phyloP scores from a whole-genome alignment of 2,113 vertebrate genomes.

The Ardeotis arabs region DNA sequence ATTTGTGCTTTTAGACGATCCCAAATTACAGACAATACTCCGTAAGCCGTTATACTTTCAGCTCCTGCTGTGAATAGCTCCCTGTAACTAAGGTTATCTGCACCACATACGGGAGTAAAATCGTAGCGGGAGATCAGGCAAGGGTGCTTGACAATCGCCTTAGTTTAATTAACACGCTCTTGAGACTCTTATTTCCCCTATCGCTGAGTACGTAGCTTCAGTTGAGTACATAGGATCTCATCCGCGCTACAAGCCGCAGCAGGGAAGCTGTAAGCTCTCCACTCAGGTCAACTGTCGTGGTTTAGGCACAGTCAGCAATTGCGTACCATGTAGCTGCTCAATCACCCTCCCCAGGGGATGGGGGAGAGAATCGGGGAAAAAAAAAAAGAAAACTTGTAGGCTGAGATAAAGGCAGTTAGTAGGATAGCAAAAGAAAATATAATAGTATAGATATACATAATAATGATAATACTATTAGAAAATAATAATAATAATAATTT shows the following conservation, averaged over 20 bases:
- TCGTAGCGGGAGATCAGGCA: not conserved
- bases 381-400: too few relatives aligned
- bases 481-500: too few relatives aligned
- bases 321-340: too few relatives aligned
- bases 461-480: too few relatives aligned
- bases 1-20: not conserved
- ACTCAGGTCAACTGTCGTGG: not conserved
- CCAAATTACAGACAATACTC: not conserved
- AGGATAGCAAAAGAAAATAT: too few relatives aligned
- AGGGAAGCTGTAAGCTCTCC: not conserved
- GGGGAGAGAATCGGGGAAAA: too few relatives aligned
- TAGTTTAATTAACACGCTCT: not conserved
- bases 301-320: too few relatives aligned
- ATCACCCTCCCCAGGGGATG: too few relatives aligned
- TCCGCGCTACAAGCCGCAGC: rapidly evolving
- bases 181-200: rapidly evolving
- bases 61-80: not conserved
- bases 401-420: too few relatives aligned
- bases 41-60: not conserved
- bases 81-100: not conserved
- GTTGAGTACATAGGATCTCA: not conserved
- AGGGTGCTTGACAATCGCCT: not conserved
- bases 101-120: not conserved
- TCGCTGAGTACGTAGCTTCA: not conserved
- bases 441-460: too few relatives aligned